Percentiles rank a stretch among this genome's conserved stretches.
Conservation (phyloP, 1,140 invertebrate genomes). For the Proales similis region DNA sequence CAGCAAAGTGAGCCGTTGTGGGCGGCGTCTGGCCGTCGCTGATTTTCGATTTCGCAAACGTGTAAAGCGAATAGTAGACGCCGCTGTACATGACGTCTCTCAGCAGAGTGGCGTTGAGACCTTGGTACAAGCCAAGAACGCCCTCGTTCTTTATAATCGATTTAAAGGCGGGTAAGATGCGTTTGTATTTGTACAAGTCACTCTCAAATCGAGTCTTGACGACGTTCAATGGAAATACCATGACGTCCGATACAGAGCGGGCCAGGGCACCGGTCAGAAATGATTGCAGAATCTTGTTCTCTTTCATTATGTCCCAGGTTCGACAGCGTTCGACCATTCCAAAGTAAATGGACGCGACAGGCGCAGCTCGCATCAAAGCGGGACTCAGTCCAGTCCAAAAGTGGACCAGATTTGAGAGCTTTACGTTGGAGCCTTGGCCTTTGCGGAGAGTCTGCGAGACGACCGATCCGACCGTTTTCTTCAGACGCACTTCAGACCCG, state of each 20-base stretch:
- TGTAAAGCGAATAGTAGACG: slow-evolving; percentile 29
- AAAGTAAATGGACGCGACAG: slow-evolving; percentile 22
- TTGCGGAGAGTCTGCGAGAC: background rate
- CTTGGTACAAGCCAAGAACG: slow-evolving; percentile 1
- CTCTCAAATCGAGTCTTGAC: slow-evolving; percentile 30
- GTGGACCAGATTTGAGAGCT: background rate
- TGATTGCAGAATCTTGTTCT: slow-evolving; percentile 12
- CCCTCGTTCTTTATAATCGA: slow-evolving; percentile 14
- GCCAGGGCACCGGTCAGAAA: slow-evolving; percentile 11
- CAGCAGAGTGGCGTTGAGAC: slow-evolving; percentile 1
- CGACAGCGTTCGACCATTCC: slow-evolving; percentile 19
- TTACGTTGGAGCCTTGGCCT: background rate
- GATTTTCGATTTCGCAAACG: slow-evolving; percentile 9
- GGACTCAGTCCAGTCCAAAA: slow-evolving; percentile 32
- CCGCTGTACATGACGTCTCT: slow-evolving; percentile 34
- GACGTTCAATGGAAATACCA: slow-evolving; percentile 21
- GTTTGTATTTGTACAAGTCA: slow-evolving; percentile 23
- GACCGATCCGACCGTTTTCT: slow-evolving; percentile 14
- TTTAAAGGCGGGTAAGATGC: slow-evolving; percentile 11
- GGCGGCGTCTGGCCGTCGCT: background rate
- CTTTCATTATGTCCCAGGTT: background rate
- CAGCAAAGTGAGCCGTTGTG: slow-evolving; percentile 7
- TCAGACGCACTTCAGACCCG: background rate
- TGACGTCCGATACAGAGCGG: slow-evolving; percentile 2
- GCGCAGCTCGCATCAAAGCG: background rate